A percentile compares a stretch with the other conserved stretches of the same genome.
These are phyloP conservation scores for Megaceryle torquata DNA, from an alignment of 2,113 vertebrate genomes.

Conservation along the genomic window DNA sequence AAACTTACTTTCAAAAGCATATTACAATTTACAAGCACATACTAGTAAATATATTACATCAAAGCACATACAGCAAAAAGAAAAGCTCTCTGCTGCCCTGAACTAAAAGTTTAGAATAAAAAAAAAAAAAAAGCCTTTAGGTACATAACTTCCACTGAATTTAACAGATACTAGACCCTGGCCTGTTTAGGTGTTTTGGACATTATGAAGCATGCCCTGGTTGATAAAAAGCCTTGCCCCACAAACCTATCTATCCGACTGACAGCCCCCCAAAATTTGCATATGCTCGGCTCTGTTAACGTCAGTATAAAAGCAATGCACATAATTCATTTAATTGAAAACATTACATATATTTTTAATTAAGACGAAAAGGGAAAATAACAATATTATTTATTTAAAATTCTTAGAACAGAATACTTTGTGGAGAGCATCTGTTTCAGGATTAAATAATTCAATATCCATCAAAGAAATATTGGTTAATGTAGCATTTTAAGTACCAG, in stretches of 20 bases:
- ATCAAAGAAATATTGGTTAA: not conserved
- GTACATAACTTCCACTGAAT: not conserved
- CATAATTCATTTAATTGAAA: not conserved
- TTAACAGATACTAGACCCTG: not conserved
- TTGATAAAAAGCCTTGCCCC: not conserved
- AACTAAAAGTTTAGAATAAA: not conserved
- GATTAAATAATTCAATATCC: conserved; percentile 16
- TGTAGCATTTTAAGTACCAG: not conserved
- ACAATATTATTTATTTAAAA: conserved; percentile 24
- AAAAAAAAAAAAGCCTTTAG: not conserved
- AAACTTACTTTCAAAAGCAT: not conserved
- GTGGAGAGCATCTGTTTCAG: not conserved
- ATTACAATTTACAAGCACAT: not conserved
- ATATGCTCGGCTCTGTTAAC: not conserved
- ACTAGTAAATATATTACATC: not conserved
- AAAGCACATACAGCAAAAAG: not conserved
- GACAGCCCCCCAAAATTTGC: not conserved
- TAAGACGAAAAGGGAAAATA: not conserved
- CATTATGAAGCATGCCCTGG: not conserved
- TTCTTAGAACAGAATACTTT: not conserved
- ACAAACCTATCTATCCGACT: not conserved
- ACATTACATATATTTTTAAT: conserved; percentile 17
- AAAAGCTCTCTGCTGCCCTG: not conserved
- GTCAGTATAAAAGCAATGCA: not conserved
- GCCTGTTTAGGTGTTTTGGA: not conserved